Evolutionary conservation across 1,140 invertebrate genomes (phyloP), one percentile per base, ranked within the genome.

Genomic region (Helicoverpa armigera): DNA sequence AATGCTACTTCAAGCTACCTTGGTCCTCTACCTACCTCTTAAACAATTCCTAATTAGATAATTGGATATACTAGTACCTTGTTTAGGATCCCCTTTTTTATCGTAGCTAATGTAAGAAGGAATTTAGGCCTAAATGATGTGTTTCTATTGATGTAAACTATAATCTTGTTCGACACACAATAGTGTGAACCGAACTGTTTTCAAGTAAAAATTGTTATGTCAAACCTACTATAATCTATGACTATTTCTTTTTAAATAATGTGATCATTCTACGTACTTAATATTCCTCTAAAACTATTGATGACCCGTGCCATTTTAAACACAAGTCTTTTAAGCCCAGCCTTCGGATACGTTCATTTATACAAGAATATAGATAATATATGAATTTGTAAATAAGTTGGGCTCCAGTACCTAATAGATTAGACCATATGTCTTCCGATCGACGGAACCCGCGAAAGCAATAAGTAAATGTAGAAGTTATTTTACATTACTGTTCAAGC

Each of bases 391-490:
- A 77, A 61, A 80, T 61, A 12, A 70, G 65, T 35, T 75, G 72
- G 58, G 61, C 58, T 50, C 13, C 31, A 75, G 73, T 75, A 75
- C 43, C 58, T 75, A 63, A 65, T 77, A 77, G 82, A 79, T 82
- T 82, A 85, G 82, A 81, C 81, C 67, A 80, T 61, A 83, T 79
- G 88, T 89, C 88, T 89, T 89, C 88, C 88, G 83, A 80, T 48
- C 83, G 51, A 84, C 80, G 85, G 78, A 86, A 85, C 72, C 85
- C 80, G 73, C 60, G 58, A 84, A 85, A 89, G 88, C 88, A 89
- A 89, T 89, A 89, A 86, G 67, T 88, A 86, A 84, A 81, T 86
- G 58, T 88, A 86, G 78, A 86, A 69, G 73, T 83, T 85, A 53
- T 87, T 81, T 82, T 78, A 70, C 77, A 76, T 72, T 80, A 77